A percentile compares a stretch with the other conserved stretches of the same genome.
Evolutionary conservation across 2,888 invertebrate species (phyloP).

Genomic region (Apodemia hepburni): DNA sequence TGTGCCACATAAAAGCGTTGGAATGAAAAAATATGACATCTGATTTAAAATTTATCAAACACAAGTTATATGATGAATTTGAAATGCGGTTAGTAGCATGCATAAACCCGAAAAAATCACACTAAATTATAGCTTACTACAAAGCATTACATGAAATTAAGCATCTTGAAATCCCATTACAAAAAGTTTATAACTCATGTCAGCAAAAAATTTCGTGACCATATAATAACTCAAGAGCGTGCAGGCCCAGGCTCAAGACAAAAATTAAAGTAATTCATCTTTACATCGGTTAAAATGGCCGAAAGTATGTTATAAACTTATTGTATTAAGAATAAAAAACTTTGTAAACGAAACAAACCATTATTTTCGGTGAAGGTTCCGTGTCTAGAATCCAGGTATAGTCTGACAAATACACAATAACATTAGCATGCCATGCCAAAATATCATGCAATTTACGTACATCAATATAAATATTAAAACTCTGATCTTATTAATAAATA

Average conservation of each 20-base stretch:
- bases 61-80: background rate
- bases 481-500: slow-evolving; percentile 11
- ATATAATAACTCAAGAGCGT: background rate
- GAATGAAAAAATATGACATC: too few relatives aligned
- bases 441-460: slow-evolving; percentile 64
- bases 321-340: slow-evolving; percentile 23
- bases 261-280: background rate
- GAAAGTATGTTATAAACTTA: slow-evolving; percentile 23
- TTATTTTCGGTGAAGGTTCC: slow-evolving; percentile 65
- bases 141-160: slow-evolving; percentile 2
- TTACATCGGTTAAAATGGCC: background rate
- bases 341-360: slow-evolving; percentile 68
- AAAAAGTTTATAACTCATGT: slow-evolving; percentile 7
- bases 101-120: background rate
- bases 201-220: background rate
- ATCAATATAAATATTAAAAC: slow-evolving; percentile 28
- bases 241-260: background rate
- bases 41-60: too few relatives aligned
- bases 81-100: background rate
- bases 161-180: background rate
- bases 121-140: background rate
- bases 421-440: slow-evolving; percentile 76
- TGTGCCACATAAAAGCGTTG: too few relatives aligned
- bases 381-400: slow-evolving; percentile 76
- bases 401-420: slow-evolving; percentile 77